Evolutionary conservation across 2,888 invertebrate species (phyloP), one percentile per base, ranked within the genome.

Genomic region (Amphimallon solstitiale): DNA sequence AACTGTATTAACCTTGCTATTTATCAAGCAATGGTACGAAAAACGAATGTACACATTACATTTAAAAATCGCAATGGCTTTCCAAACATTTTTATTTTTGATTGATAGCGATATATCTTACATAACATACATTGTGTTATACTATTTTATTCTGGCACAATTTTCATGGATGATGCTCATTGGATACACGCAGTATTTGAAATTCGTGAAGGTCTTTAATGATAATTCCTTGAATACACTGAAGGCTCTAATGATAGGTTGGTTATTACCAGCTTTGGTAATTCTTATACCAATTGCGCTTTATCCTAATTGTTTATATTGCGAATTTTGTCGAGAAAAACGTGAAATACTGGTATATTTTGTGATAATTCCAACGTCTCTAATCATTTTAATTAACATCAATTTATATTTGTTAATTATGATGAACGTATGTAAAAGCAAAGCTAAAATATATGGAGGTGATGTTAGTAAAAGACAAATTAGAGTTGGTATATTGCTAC

Each of bases 121-220:
- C 29, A 48, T 65, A 3, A 56, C 64, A 9, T 65, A 56, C n/a
- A 59, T 65, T 2, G 56, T 65, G 12, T 17, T 65, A 5, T 65
- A 65, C 29, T 65, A 65, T 7, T 65, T 65, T 23, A 65, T 65
- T 7, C 17, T 65, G 12, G 49, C 65, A 7, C 65, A 65, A 19
- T 65, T 65, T 21, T 38, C 65, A 1, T 65, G 65, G 65, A 65
- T 65, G 65, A 61, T 65, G 52, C 19, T 65, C 3, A 45, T 65
- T n/a, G 65, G 65, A 0, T 51, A 61, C 35, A 61, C 52, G 15
- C 65, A 65, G 43, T 65, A 65, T 45, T 15, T 49, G 12, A 65
- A 61, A 5, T 65, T 65, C 19, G 65, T 65, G 10, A 60, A 52
- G 14, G 56, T 65, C 3, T 65, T 61, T 23, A 12, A 60, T 19